Evolutionary conservation across 2,888 invertebrate genomes (phyloP), one percentile per base, ranked within the genome.

Genomic region (Dyspetes luteomarginatus): DNA sequence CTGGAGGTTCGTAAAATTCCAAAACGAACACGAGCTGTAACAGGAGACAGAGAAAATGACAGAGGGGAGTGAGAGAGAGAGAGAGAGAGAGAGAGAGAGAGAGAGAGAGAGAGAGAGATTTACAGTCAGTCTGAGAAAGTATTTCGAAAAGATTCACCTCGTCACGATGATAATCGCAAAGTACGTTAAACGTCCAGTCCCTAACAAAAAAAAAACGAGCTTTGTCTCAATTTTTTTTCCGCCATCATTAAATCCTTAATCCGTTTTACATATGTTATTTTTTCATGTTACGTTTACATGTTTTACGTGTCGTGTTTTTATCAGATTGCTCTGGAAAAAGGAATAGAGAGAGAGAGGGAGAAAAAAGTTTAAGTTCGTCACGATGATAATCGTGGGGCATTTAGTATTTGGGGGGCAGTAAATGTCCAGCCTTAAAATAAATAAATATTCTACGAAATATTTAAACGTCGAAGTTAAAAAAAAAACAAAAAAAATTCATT

Each of bases 101-200:
- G 48, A 65, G 43, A 52, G 43, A 19, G 28, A 48, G 52, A 43
- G n/a, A 60, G 17, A 45, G 15, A 15, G 48, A 69, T 55, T 45
- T 55, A 50, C 64, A 28, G 56, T 26, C 43, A 58, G 68, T 24
- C 58, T 60, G 82, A 75, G 78, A 83, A 72, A 78, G 55, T 78
- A 68, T 65, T 78, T 56, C 62, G 65, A 56, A 72, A 77, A 58
- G 72, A 45, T 56, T 67, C 55, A 30, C 62, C 41, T 52, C 62
- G 43, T 64, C 62, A 48, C 68, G 78, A 83, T 78, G 36, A 50
- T 67, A 73, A 78, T 69, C 69, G 55, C 64, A 7, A 45, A n/a
- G 41, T 50, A 52, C 50, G 65, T 41, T 43, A 75, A 72, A 28
- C 67, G 30, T 52, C 50, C 56, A 41, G 60, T 67, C 48, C 52